Percentiles rank a stretch among this genome's conserved stretches.
These are phyloP conservation scores for Neodiprion virginianus DNA, from an alignment of 1,140 invertebrate species.

Conservation along the genomic window DNA sequence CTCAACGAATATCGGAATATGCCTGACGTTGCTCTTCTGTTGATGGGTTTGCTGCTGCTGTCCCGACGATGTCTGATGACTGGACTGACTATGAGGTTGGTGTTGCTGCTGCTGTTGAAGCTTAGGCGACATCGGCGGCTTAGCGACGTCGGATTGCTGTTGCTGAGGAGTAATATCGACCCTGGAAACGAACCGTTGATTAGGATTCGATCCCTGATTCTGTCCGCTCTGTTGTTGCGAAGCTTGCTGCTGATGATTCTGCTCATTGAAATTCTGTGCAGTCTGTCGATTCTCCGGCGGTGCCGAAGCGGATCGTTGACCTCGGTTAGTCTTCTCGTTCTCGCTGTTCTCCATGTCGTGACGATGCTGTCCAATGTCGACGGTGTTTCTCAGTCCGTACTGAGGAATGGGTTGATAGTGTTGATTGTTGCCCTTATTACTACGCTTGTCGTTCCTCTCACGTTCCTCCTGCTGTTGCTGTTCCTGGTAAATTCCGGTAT, in stretches of 20 bases:
- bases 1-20: slow-evolving; percentile 89
- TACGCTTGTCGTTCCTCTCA: slow-evolving; percentile 44
- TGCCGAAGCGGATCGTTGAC: slow-evolving; percentile 74
- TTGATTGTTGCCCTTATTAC: slow-evolving; percentile 32
- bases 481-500: slow-evolving; percentile 34
- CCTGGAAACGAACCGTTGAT: slow-evolving; percentile 61
- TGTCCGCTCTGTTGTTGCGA: slow-evolving; percentile 58
- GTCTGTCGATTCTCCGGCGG: slow-evolving; percentile 61
- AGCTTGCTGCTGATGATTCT: slow-evolving; percentile 21
- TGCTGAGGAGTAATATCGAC: slow-evolving; percentile 64
- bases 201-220: slow-evolving; percentile 48
- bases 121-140: slow-evolving; percentile 31
- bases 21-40: slow-evolving; percentile 67
- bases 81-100: slow-evolving; percentile 18
- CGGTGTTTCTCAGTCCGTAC: slow-evolving; percentile 76
- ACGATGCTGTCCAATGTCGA: slow-evolving; percentile 72
- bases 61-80: slow-evolving; percentile 41
- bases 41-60: slow-evolving; percentile 39
- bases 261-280: slow-evolving; percentile 8
- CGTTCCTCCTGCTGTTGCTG: slow-evolving; percentile 57
- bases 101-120: slow-evolving; percentile 23
- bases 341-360: slow-evolving; percentile 64
- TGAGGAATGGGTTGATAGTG: slow-evolving; percentile 63
- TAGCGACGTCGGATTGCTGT: slow-evolving; percentile 20
- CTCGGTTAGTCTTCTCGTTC: slow-evolving; percentile 60